A percentile compares a stretch with the other conserved stretches of the same genome.
Conservation (phyloP, 1,140 invertebrate genomes). For the Scaptomyza graminum region DNA sequence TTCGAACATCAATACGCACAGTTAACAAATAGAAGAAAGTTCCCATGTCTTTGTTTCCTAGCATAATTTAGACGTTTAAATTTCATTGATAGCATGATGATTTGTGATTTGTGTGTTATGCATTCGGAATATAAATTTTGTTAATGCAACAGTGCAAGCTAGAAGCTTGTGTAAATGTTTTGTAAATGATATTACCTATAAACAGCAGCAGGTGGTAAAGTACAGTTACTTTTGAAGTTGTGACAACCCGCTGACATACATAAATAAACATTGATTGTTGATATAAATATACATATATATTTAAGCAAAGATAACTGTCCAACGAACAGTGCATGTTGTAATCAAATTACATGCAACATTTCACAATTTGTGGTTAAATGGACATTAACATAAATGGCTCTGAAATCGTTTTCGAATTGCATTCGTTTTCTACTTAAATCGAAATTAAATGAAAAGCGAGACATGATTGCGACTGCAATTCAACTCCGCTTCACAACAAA, state of each 20-base stretch:
- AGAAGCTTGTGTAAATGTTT: slow-evolving; percentile 14
- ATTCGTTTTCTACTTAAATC: slow-evolving; percentile 43
- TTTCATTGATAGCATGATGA: slow-evolving; percentile 41
- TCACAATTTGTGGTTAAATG: slow-evolving; percentile 31
- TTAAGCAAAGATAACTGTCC: slow-evolving; percentile 3
- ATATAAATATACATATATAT: background rate
- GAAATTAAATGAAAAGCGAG: slow-evolving; percentile 50
- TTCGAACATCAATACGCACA: too few relatives aligned
- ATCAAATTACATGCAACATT: slow-evolving; percentile 47
- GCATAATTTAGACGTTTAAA: slow-evolving; percentile 45
- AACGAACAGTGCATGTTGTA: slow-evolving; percentile 25
- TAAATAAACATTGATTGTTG: background rate
- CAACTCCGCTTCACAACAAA: slow-evolving; percentile 8
- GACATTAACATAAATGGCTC: slow-evolving; percentile 37
- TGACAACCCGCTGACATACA: slow-evolving; percentile 28
- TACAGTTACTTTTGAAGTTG: slow-evolving; percentile 16
- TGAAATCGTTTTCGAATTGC: slow-evolving; percentile 48
- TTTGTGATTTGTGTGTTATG: slow-evolving; percentile 33
- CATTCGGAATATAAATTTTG: slow-evolving; percentile 32
- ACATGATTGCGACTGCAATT: slow-evolving; percentile 16
- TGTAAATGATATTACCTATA: slow-evolving; percentile 28
- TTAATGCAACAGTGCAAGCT: background rate
- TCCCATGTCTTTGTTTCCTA: background rate
- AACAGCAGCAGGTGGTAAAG: slow-evolving; percentile 11
- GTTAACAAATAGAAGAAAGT: background rate